Evolutionary conservation across 1,140 invertebrate species (phyloP), one percentile per base, ranked within the genome.

Genomic region (Drosophila hydei): DNA sequence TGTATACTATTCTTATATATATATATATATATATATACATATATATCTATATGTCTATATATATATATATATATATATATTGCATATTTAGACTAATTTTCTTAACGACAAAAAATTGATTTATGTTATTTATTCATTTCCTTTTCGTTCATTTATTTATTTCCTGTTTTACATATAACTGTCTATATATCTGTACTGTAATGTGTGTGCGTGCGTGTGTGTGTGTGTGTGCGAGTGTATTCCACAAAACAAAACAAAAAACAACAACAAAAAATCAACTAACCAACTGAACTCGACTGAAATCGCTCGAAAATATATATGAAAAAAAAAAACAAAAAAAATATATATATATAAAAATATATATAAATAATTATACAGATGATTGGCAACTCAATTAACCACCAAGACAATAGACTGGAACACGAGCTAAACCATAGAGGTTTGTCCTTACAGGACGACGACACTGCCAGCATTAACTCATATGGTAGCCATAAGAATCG

Each of bases 401-500:
- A 96, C 91, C 94, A 94, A 69, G 95, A 96, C 89, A 96, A 95
- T 91, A 93, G 94, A 85, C 92, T 95, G 90, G 95, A 96, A 83
- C 94, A 94, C 87, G 95, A 96, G 90, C 93, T 95, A 76, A 95
- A 95, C 92, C 94, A 95, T 91, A 94, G 93, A 91, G 94, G 93
- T 89, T 94, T 93, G 92, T 94, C 92, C 72, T 92, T 92, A 78
- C 78, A 94, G 93, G 94, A 95, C 77, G 94, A 95, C 76, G 94
- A 95, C 91, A 94, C 94, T 90, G 94, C 95, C 77, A 98, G 97
- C 93, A 96, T 97, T 92, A 97, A 97, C 93, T 98, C 97, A 42
- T 97, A 97, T 88, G 97, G 97, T 68, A 97, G 97, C 92, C 96
- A 97, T 92, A 97, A 97, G 92, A 96, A 97, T 91, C 94, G 96